Base-by-base conservation (phyloP, 2,797 vertebrate genomes). In the Cirrhinus mrigala region DNA sequence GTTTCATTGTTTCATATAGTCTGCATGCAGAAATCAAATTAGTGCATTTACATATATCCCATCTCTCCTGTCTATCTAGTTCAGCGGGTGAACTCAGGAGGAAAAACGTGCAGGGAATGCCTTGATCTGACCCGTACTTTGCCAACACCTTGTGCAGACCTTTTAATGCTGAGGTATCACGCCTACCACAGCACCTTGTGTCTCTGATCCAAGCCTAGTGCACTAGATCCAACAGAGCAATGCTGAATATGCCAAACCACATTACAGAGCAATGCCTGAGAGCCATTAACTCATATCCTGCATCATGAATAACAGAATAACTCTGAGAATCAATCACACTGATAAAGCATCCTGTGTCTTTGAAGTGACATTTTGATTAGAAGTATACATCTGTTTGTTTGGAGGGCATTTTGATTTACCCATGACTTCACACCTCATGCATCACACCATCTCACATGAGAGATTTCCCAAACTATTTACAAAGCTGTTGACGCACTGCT, bases 321-420 rank as follows among this genome's bases (percentile, higher is more conserved):
- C 58, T 4, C n/a, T 37, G 27, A 70, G 15, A 66, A 69, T 69
- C 68, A 82, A 71, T 89, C 68, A 86, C n/a, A 14, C 48, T 82
- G 81, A 86, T 70, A 54, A 70, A 87, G 52, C 86, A 68, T 66
- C 70, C 40, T 15, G 14, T 1, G 6, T 79, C 58, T 58, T 27
- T 8, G 4, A 27, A 73, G 10, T 70, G 83, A 85, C 86, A 82
- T 80, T 87, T 87, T 86, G 50, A 89, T 89, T 71, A 79, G 71
- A 69, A 52, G 58, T 15, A 14, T 50, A 33, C 22, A 37, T 58
- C 8, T 48, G 48, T 70, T 73, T 66, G 81, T 81, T 85, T 66
- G 33, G 52, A 71, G 16, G 54, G 46, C 6, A 6, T 84, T 75
- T 75, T 79, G 40, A 69, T 70, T 81, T 60, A 54, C 68, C 37